These are phyloP conservation scores for Drosophila paramelanica DNA, from an alignment of 2,888 invertebrate species.

Conservation along the genomic window DNA sequence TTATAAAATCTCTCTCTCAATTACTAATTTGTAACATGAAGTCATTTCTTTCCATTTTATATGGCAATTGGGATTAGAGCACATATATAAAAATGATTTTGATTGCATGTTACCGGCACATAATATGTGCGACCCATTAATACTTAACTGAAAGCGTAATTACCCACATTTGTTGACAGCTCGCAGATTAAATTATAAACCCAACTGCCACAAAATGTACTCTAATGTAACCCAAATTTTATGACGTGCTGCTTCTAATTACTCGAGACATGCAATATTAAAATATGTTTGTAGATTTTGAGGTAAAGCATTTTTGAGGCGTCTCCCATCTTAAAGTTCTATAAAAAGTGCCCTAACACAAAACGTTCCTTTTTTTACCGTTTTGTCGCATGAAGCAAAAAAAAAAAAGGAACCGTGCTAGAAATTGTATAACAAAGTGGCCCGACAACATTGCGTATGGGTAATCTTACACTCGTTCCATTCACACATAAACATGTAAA, in stretches of 20 bases:
- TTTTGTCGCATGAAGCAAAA: slow-evolving; percentile 3
- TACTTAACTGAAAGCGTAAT: slow-evolving; percentile 44
- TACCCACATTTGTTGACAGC: slow-evolving; percentile 53
- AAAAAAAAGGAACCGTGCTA: neutral
- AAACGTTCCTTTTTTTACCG: slow-evolving; percentile 8
- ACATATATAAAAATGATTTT: slow-evolving; percentile 12
- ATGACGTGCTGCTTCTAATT: slow-evolving; percentile 56
- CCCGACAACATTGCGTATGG: slow-evolving; percentile 67
- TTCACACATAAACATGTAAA: slow-evolving; percentile 72
- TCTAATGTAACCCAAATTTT: slow-evolving; percentile 36
- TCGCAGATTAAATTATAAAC: slow-evolving; percentile 54
- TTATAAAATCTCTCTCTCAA: neutral
- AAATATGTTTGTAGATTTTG: neutral
- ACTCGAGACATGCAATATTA: slow-evolving; percentile 41
- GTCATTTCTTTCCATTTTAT: neutral
- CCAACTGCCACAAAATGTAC: slow-evolving; percentile 24
- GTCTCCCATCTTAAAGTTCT: slow-evolving; percentile 22
- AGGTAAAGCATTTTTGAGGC: neutral
- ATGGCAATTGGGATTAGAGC: slow-evolving; percentile 12
- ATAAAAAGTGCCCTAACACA: neutral
- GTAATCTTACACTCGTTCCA: slow-evolving; percentile 65
- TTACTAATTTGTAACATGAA: slow-evolving; percentile 9
- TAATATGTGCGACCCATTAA: slow-evolving; percentile 40
- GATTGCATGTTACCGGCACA: slow-evolving; percentile 32
- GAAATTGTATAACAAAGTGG: slow-evolving; percentile 65